These are phyloP conservation scores for Listrodromus nycthemerus DNA, from an alignment of 2,888 invertebrate species.

Conservation along the genomic window DNA sequence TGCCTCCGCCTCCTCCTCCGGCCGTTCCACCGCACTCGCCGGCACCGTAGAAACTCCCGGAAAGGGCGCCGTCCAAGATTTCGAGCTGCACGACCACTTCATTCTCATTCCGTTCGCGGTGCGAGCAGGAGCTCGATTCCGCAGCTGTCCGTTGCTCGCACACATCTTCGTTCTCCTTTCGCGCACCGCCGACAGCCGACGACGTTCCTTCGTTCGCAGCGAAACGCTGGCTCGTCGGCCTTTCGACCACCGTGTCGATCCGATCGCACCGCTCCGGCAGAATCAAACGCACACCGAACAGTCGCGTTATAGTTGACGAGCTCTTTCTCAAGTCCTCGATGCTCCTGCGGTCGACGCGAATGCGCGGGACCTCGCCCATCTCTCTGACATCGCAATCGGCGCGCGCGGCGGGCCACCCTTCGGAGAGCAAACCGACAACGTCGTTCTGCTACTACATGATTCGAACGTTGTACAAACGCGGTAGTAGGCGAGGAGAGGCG, in stretches of 20 bases:
- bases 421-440: constrained; percentile 19
- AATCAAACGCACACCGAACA: constrained; percentile 67
- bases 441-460: constrained; percentile 18
- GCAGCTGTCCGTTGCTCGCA: constrained; percentile 15
- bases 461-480: constrained; percentile 24
- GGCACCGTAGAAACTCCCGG: constrained; percentile 47
- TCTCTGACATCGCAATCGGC: constrained; percentile 71
- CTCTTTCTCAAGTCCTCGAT: constrained; percentile 65
- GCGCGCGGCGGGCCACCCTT: constrained; percentile 33
- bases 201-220: background rate
- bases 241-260: background rate
- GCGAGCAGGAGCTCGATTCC: constrained; percentile 34
- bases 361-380: constrained; percentile 74
- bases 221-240: background rate
- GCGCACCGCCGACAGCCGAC: background rate
- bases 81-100: constrained; percentile 70
- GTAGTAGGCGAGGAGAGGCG: constrained; percentile 13
- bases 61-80: constrained; percentile 65
- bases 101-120: constrained; percentile 63
- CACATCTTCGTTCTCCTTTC: constrained; percentile 49
- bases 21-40: constrained; percentile 49
- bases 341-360: constrained; percentile 70
- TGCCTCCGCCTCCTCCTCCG: constrained; percentile 36
- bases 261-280: constrained; percentile 14
- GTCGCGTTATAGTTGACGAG: constrained; percentile 62